Conservation (phyloP, 1,140 invertebrate genomes). For the Drosophila pseudoobscura region DNA sequence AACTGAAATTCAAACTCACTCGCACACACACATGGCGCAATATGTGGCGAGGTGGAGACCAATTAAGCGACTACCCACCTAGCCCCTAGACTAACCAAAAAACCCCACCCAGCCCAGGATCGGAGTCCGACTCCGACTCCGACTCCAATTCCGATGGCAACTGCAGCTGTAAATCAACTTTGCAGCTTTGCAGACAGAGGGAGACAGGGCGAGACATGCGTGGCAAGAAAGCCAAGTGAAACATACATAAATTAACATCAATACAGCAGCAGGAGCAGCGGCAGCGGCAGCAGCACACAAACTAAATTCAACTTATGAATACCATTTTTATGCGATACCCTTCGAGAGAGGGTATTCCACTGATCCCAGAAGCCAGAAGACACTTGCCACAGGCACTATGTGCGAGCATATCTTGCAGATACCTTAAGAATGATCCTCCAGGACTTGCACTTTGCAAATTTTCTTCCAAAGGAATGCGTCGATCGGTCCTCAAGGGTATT, state of each 20-base stretch:
- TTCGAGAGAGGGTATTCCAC: too few relatives aligned
- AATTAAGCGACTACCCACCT: constrained; percentile 65
- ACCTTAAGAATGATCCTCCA: too few relatives aligned
- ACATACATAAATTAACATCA: constrained; percentile 76
- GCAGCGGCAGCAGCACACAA: constrained; percentile 28
- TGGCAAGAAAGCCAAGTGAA: constrained; percentile 66
- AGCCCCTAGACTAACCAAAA: constrained; percentile 26
- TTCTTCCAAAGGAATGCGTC: too few relatives aligned
- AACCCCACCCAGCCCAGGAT: constrained; percentile 14
- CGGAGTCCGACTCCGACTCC: too few relatives aligned
- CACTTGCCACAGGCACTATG: too few relatives aligned
- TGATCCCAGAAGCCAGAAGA: too few relatives aligned
- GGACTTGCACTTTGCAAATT: too few relatives aligned
- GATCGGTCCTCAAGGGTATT: too few relatives aligned
- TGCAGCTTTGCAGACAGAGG: constrained; percentile 22
- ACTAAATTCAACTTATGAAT: constrained; percentile 70
- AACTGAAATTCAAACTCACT: constrained; percentile 46
- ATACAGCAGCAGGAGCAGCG: constrained; percentile 52
- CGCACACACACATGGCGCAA: constrained; percentile 49
- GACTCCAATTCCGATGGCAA: neutral
- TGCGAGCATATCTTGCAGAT: too few relatives aligned
- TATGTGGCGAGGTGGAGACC: constrained; percentile 62
- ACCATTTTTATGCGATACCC: constrained; percentile 17
- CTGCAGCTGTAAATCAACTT: constrained; percentile 54
- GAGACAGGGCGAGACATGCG: constrained; percentile 49